Conservation (phyloP, 1,140 invertebrate species). For the Andrena cerasifolii region DNA sequence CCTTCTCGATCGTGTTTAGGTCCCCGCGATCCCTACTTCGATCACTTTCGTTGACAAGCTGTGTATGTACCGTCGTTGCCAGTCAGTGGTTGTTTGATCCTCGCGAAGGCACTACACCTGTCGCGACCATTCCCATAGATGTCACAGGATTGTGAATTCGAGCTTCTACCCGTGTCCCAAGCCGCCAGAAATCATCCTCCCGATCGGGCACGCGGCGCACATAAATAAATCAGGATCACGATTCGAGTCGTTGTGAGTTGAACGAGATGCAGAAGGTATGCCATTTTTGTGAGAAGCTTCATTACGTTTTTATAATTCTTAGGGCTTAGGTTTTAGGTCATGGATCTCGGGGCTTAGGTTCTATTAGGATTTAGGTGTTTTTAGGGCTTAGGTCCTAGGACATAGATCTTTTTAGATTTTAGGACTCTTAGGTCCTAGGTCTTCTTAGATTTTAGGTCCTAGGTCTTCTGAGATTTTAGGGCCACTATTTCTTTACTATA, state of each 20-base stretch:
- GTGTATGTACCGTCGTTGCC: background rate
- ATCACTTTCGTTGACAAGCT: constrained; percentile 28
- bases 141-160: constrained; percentile 16
- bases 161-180: constrained; percentile 5
- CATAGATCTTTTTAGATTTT: no score
- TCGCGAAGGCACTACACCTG: constrained; percentile 33
- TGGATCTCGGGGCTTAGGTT: no score
- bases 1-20: constrained; percentile 27
- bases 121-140: constrained; percentile 20
- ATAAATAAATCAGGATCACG: no score
- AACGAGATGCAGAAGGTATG: constrained; percentile 1
- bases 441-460: no score
- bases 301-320: no score
- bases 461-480: no score
- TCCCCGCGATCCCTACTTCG: constrained; percentile 43
- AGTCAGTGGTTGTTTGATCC: constrained; percentile 32
- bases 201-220: constrained; percentile 13
- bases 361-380: no score
- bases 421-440: no score
- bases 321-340: no score
- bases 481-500: no score
- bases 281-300: no score
- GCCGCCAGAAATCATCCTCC: background rate
- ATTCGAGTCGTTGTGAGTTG: background rate
- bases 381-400: no score